Evolutionary conservation across 2,113 vertebrate genomes (phyloP).

Genomic region (Strix aluco): DNA sequence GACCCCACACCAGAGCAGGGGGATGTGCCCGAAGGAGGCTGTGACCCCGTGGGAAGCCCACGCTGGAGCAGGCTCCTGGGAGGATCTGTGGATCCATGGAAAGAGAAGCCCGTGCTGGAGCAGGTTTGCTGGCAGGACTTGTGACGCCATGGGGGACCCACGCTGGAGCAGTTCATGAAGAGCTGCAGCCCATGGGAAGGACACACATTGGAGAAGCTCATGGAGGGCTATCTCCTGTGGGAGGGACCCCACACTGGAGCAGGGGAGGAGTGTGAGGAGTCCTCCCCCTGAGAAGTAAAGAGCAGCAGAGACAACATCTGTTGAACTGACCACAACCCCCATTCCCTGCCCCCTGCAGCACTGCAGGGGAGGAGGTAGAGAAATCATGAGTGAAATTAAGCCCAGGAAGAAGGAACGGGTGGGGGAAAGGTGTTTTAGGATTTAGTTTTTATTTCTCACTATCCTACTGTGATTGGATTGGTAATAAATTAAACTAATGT

Average conservation of each 20-base stretch:
- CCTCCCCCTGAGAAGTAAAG: background rate
- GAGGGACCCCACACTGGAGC: background rate
- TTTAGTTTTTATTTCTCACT: background rate
- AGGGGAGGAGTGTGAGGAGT: background rate
- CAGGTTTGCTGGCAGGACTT: background rate
- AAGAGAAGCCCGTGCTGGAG: background rate
- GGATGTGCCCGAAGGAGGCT: background rate
- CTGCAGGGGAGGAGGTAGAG: background rate
- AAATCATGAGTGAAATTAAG: background rate
- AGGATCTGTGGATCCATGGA: background rate
- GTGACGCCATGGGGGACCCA: too few species aligned
- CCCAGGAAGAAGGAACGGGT: background rate
- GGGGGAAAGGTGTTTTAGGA: background rate
- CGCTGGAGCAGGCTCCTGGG: background rate
- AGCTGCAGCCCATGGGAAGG: background rate
- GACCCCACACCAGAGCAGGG: background rate
- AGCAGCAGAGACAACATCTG: accelerated
- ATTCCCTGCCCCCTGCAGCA: background rate
- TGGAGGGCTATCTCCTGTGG: background rate
- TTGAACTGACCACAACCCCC: background rate
- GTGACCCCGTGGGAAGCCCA: accelerated
- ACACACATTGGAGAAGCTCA: background rate
- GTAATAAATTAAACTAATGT: background rate
- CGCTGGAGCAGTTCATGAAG: background rate
- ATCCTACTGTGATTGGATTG: background rate